These are phyloP conservation scores for Odontothrips loti DNA, from an alignment of 2,888 invertebrate species.

Conservation along the genomic window DNA sequence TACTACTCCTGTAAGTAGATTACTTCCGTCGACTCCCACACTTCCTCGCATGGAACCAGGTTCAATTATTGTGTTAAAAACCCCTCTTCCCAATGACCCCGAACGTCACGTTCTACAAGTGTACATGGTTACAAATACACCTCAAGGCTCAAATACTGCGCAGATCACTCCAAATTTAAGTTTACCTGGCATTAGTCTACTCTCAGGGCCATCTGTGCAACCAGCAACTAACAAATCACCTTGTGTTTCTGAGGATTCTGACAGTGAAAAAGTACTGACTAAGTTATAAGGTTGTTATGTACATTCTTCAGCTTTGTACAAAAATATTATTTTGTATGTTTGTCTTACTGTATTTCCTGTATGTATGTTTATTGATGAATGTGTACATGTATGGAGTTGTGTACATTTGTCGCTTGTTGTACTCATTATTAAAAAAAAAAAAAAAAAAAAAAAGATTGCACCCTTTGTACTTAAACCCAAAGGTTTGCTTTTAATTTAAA, in stretches of 20 bases:
- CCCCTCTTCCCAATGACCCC: not conserved
- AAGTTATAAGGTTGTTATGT: not conserved
- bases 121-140: not conserved
- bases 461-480: too few relatives aligned
- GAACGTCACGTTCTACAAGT: not conserved
- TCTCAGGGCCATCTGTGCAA: not conserved
- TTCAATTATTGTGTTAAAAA: not conserved
- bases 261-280: constrained; percentile 1
- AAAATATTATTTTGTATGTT: not conserved
- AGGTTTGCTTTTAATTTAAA: not conserved
- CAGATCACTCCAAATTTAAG: not conserved
- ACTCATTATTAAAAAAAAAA: not conserved
- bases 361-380: not conserved
- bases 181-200: not conserved
- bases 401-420: not conserved
- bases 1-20: not conserved
- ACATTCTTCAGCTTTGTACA: not conserved
- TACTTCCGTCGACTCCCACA: not conserved
- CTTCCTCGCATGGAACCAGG: not conserved
- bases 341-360: not conserved
- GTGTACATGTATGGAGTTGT: not conserved
- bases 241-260: not conserved
- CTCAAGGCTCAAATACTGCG: not conserved
- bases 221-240: not conserved
- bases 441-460: not conserved